Conservation (phyloP, 2,797 vertebrate species). For the Clamator glandarius region DNA sequence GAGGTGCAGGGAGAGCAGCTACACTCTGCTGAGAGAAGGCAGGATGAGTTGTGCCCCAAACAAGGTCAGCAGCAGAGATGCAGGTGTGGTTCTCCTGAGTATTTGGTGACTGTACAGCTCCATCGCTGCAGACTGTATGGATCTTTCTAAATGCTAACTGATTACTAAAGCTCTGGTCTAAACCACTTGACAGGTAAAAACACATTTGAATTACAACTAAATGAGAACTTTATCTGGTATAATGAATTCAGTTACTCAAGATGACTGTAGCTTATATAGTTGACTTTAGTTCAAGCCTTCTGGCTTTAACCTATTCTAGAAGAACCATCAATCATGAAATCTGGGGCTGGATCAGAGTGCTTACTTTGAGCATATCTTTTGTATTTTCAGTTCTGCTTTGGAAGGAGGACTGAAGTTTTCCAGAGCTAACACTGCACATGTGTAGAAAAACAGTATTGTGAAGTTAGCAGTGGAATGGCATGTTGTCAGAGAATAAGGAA, state of each 20-base stretch:
- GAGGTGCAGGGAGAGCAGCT: neutral
- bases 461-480: neutral
- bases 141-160: accelerated
- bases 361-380: neutral
- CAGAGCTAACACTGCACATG: neutral
- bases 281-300: neutral
- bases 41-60: neutral
- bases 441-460: neutral
- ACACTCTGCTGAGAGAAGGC: neutral
- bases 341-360: neutral
- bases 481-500: neutral
- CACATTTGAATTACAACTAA: neutral
- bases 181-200: neutral
- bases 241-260: neutral
- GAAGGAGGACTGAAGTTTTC: neutral
- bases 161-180: neutral
- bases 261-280: neutral
- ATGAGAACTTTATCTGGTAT: neutral
- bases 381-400: neutral
- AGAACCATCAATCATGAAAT: neutral
- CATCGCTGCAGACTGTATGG: neutral
- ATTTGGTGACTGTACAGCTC: neutral
- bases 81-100: neutral
- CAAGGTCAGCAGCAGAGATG: neutral
- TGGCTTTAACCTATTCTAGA: neutral